Evolutionary conservation across 1,140 invertebrate species (phyloP).

Genomic region (Paraescarpia echinospica): DNA sequence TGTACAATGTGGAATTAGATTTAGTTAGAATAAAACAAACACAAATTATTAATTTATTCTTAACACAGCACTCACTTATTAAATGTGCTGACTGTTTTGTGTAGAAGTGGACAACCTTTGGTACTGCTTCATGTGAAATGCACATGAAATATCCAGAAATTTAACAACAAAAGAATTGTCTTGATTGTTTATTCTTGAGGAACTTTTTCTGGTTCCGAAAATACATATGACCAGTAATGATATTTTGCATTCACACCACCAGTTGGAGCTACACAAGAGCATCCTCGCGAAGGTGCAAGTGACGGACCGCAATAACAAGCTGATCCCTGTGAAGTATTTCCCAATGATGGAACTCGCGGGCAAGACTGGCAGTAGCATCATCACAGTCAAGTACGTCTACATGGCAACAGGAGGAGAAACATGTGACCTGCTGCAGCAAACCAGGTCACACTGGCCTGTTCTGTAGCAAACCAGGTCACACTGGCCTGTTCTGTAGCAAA

Average conservation of each 20-base stretch:
- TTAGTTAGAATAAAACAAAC: too few relatives aligned
- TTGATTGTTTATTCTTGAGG: background rate
- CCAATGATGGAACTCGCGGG: conserved; percentile 54
- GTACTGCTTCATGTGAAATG: too few relatives aligned
- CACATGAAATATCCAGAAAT: too few relatives aligned
- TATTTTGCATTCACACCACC: conserved; percentile 37
- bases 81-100: too few relatives aligned
- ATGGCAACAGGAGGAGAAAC: background rate
- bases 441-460: too few relatives aligned
- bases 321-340: conserved; percentile 53
- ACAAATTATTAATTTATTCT: too few relatives aligned
- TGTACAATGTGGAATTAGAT: too few relatives aligned
- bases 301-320: conserved; percentile 50
- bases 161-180: background rate
- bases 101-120: too few relatives aligned
- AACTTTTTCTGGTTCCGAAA: background rate
- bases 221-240: background rate
- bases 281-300: conserved; percentile 52
- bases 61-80: too few relatives aligned
- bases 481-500: too few relatives aligned
- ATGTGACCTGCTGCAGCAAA: too few relatives aligned
- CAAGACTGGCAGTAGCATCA: conserved; percentile 45
- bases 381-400: conserved; percentile 50
- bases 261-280: conserved; percentile 56
- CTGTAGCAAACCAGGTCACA: too few relatives aligned